phyloP scores from a whole-genome alignment of 2,113 vertebrate genomes.

The Carlito syrichta region DNA sequence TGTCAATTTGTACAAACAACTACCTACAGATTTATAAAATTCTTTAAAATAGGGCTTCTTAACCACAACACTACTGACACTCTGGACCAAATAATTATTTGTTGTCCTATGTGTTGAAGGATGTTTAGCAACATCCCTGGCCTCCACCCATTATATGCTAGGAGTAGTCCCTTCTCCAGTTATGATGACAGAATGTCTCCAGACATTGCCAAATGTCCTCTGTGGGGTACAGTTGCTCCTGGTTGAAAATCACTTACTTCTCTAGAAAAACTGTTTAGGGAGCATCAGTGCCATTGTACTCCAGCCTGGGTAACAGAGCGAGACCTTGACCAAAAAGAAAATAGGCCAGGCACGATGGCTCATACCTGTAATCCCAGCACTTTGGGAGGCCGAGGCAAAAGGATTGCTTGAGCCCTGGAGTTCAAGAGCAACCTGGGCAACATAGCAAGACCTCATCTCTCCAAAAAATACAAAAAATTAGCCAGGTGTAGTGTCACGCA shows the following conservation, averaged over 20 bases:
- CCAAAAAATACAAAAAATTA: too few relatives aligned
- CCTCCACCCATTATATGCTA: not conserved
- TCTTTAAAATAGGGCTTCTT: not conserved
- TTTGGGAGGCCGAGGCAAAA: too few relatives aligned
- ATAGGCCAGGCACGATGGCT: too few relatives aligned
- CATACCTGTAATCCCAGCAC: too few relatives aligned
- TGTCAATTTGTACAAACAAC: not conserved
- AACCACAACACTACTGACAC: not conserved
- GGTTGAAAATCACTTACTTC: not conserved
- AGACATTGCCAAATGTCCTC: not conserved
- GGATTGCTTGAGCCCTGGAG: too few relatives aligned
- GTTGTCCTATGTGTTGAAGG: not conserved
- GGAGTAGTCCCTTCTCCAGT: not conserved
- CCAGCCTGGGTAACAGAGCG: too few relatives aligned
- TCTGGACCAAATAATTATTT: not conserved
- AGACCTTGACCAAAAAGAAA: too few relatives aligned
- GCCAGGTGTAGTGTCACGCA: too few relatives aligned
- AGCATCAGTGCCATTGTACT: not conserved
- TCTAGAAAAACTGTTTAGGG: not conserved
- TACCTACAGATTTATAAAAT: not conserved
- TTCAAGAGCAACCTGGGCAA: too few relatives aligned
- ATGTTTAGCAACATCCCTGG: not conserved
- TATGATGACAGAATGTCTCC: not conserved
- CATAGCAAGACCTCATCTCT: too few relatives aligned
- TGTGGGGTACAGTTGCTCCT: not conserved